Percentiles rank a stretch among this genome's conserved stretches.
phyloP scores from a whole-genome alignment of 2,888 invertebrate species.

The Apoda limacodes region DNA sequence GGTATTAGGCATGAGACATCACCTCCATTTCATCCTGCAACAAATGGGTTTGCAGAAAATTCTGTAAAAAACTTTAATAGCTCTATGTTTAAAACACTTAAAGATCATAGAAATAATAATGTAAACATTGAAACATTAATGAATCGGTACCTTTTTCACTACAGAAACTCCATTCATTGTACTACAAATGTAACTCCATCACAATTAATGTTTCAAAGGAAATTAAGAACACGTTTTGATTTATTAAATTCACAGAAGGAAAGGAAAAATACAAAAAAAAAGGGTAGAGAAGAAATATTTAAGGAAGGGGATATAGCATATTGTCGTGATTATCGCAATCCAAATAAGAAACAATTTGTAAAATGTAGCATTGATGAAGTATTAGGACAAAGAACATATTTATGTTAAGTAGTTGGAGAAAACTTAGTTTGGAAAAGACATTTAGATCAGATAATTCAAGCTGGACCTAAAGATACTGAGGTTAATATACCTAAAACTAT shows the following conservation, averaged over 20 bases:
- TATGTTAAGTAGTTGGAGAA: constrained; percentile 6
- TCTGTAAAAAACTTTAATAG: background rate
- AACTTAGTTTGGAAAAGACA: constrained; percentile 6
- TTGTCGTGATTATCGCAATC: constrained; percentile 6
- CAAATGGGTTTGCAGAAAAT: background rate
- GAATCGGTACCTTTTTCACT: background rate
- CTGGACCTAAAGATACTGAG: no score
- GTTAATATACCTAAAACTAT: no score
- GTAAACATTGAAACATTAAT: background rate
- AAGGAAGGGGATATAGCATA: constrained; percentile 4
- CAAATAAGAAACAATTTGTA: constrained; percentile 4
- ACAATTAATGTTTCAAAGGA: background rate
- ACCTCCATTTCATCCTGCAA: constrained; percentile 3
- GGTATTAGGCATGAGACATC: constrained; percentile 10
- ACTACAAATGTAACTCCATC: background rate
- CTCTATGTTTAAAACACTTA: background rate
- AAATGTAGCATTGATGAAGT: constrained; percentile 5
- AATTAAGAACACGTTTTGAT: background rate
- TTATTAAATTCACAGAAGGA: constrained; percentile 2
- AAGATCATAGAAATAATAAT: background rate
- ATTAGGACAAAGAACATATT: constrained; percentile 5
- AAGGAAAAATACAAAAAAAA: background rate
- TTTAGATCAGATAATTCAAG: constrained; percentile 3
- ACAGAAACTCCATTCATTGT: background rate
- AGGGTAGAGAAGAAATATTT: background rate